Percentiles rank a stretch among this genome's conserved stretches.
These are phyloP conservation scores for Margarornis squamiger DNA, from an alignment of 2,797 vertebrate genomes.

Conservation along the genomic window DNA sequence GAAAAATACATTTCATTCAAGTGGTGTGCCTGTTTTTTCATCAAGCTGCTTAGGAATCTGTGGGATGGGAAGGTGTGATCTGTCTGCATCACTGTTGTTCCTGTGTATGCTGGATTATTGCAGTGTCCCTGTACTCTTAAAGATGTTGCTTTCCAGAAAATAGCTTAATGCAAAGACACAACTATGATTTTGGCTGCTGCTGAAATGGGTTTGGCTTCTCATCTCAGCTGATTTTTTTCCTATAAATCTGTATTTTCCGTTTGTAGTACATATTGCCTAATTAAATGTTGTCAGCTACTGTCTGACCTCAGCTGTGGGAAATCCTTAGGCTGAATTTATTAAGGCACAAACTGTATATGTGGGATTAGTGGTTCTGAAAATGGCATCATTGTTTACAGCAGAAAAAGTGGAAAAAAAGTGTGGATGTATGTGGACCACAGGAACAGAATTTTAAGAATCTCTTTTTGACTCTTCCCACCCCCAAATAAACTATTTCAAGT, in stretches of 20 bases:
- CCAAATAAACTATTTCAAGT: neutral
- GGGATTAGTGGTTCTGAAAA: neutral
- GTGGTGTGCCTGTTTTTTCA: neutral
- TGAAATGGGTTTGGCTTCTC: neutral
- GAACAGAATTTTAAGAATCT: neutral
- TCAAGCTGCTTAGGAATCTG: neutral
- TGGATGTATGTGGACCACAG: too few relatives aligned
- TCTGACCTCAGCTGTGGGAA: neutral
- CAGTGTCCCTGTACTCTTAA: neutral
- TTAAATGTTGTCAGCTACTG: neutral
- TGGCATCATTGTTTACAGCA: neutral
- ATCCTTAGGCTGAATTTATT: neutral
- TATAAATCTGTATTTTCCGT: neutral
- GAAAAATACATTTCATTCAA: neutral
- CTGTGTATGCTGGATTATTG: neutral
- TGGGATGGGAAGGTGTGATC: neutral
- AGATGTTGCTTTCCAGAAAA: neutral
- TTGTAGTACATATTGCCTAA: neutral
- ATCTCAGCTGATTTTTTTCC: neutral
- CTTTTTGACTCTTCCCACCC: neutral
- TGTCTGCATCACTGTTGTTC: neutral
- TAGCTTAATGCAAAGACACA: neutral
- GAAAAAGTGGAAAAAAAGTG: neutral
- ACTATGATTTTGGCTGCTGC: neutral
- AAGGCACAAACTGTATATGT: neutral